Evolutionary conservation across 1,140 invertebrate species (phyloP), one percentile per base, ranked within the genome.

Genomic region (Aphis craccivora): DNA sequence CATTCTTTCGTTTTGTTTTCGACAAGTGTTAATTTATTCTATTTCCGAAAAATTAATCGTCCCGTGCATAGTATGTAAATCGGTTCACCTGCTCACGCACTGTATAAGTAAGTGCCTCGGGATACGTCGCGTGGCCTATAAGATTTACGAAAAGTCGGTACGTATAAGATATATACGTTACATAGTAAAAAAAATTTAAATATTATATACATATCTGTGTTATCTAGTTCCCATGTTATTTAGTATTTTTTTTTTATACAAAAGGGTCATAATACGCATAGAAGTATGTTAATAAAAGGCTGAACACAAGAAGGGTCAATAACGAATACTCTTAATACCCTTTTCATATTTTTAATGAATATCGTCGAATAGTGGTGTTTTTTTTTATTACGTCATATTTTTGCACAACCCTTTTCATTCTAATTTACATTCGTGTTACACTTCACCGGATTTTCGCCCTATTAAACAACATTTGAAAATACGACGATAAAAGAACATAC

Each of bases 271-370:
- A 90, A 60, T n/a, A 60, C n/a, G 48, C 40, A 45, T 37, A 90
- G 55, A 67, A 60, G 53, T 67, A 90, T 67, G 55, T 90, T 90
- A 60, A 90, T 67, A 90, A 90, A 90, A 90, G 89, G 53, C 53
- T n/a, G 37, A 90, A 90, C 53, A 90, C 89, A 43, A 90, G 89
- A 67, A 67, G 89, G 89, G 89, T 90, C 89, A 90, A 90, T 90
- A 90, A 90, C 89, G 25, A 90, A 90, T 90, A 67, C 51, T 90
- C 89, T 90, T 90, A 90, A 90, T 90, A 90, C 89, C 89, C 89
- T 90, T 90, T 90, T 90, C 89, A 90, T 37, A 43, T 90, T 90
- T 90, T 90, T 90, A 90, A 90, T 90, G 89, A 90, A 90, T 90
- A 90, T 90, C 89, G 89, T 90, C 55, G 55, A 55, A 90, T 90